Evolutionary conservation across 1,140 invertebrate genomes (phyloP).

Genomic region (Octopus bimaculoides): DNA sequence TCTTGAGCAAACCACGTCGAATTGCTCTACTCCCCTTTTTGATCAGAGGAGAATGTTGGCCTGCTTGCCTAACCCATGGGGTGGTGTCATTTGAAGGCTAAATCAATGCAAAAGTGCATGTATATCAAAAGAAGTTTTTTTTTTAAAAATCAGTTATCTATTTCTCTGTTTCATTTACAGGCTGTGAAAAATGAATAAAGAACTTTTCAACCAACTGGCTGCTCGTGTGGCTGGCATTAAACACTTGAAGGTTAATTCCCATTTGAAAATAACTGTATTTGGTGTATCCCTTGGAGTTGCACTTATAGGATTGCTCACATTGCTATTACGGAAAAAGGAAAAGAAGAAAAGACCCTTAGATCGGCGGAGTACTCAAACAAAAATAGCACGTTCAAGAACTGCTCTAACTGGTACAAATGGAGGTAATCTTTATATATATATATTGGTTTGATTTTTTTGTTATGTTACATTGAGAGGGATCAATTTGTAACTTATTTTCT

Average conservation of each 20-base stretch:
- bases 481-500: no score
- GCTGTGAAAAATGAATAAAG: neutral
- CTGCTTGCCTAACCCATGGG: no score
- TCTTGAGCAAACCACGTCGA: no score
- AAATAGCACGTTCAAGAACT: neutral
- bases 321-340: conserved; percentile 34
- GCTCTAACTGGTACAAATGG: neutral
- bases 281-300: conserved; percentile 44
- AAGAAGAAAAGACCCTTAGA: conserved; percentile 26
- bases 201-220: neutral
- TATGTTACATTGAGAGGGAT: no score
- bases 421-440: neutral
- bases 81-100: no score
- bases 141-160: neutral
- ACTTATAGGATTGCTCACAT: conserved; percentile 43
- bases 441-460: no score
- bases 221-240: conserved; percentile 1
- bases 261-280: conserved; percentile 40
- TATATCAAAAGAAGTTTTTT: no score
- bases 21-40: no score
- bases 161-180: neutral
- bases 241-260: conserved; percentile 23
- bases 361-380: conserved; percentile 11
- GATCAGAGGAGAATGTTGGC: no score
- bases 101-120: no score